Conservation (phyloP, 1,140 invertebrate genomes). For the Ceratina japonica region DNA sequence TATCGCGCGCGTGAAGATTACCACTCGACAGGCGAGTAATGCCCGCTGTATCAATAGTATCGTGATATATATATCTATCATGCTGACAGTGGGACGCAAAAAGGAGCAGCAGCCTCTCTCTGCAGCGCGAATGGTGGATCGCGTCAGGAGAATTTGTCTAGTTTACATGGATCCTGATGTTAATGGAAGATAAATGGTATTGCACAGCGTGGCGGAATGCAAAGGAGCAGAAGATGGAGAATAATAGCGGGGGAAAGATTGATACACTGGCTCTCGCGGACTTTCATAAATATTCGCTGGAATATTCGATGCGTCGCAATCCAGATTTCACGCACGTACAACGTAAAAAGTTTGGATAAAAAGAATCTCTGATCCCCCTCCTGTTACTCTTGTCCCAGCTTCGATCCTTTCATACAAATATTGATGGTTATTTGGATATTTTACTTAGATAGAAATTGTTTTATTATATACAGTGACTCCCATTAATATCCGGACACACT, state of each 20-base stretch:
- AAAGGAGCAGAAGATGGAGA: neutral
- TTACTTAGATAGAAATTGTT: too few relatives aligned
- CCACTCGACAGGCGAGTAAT: conserved; percentile 35
- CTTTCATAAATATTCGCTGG: conserved; percentile 33
- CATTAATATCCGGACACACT: too few relatives aligned
- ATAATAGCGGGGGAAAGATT: conserved; percentile 11
- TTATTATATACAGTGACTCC: too few relatives aligned
- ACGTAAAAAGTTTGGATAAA: too few relatives aligned
- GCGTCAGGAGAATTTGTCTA: conserved; percentile 35
- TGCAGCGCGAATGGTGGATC: neutral
- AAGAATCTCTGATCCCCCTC: too few relatives aligned
- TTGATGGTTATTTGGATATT: too few relatives aligned
- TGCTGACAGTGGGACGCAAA: conserved; percentile 22
- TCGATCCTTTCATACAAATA: too few relatives aligned
- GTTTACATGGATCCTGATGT: conserved; percentile 40
- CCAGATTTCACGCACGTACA: neutral
- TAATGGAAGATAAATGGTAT: conserved; percentile 48
- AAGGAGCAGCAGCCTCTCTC: neutral
- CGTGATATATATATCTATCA: conserved; percentile 50
- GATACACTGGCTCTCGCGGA: conserved; percentile 21
- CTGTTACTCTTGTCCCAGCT: too few relatives aligned
- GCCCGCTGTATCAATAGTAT: conserved; percentile 48
- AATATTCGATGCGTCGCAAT: neutral
- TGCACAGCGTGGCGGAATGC: conserved; percentile 21
- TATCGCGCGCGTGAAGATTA: conserved; percentile 18